A percentile compares a stretch with the other conserved stretches of the same genome.
Conservation (phyloP, 2,113 vertebrate genomes). For the Rallus limicola region DNA sequence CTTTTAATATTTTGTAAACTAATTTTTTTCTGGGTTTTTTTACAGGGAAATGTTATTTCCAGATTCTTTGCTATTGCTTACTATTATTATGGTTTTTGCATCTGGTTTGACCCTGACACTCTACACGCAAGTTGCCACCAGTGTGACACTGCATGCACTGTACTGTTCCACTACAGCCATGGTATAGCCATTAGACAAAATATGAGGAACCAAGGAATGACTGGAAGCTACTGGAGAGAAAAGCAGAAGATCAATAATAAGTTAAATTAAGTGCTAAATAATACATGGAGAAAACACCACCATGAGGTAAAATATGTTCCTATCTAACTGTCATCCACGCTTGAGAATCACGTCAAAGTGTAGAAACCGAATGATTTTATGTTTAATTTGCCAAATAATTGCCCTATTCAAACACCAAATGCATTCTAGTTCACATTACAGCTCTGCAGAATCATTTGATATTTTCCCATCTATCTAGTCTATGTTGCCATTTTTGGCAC, state of each 20-base stretch:
- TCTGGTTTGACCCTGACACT: background rate
- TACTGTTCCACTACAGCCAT: background rate
- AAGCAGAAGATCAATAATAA: background rate
- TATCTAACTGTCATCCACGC: background rate
- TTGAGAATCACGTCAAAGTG: background rate
- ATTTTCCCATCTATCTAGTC: background rate
- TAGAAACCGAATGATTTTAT: background rate
- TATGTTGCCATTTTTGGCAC: background rate
- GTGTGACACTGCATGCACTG: too few relatives aligned
- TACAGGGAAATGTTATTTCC: background rate
- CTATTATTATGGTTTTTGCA: background rate
- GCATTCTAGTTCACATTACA: background rate
- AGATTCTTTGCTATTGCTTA: background rate
- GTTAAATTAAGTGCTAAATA: background rate
- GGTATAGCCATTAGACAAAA: background rate
- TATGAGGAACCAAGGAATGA: background rate
- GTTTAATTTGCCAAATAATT: slow-evolving; percentile 3
- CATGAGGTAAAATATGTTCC: background rate
- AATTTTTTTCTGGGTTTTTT: rapidly evolving
- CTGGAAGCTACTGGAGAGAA: background rate
- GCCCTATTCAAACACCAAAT: background rate
- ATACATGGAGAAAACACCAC: background rate
- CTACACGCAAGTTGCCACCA: background rate
- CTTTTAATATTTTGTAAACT: background rate
- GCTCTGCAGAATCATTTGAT: background rate